Evolutionary conservation across 2,888 invertebrate species (phyloP).

Genomic region (Labia minor): DNA sequence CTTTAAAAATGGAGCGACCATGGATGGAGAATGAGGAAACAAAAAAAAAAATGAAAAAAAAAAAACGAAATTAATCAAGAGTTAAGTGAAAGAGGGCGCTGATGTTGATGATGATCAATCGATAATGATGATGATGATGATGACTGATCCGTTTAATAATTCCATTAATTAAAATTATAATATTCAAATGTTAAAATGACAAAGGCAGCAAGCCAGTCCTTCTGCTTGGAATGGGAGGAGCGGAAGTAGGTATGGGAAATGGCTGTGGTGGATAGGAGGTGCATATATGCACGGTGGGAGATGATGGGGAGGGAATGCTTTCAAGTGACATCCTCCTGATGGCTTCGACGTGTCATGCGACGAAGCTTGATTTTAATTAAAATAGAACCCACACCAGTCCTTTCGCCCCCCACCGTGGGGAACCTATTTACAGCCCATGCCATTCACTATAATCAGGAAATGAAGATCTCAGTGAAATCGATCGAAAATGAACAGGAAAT

Average conservation of each 20-base stretch:
- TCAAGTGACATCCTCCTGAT: constrained; percentile 4
- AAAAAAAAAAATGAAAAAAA: too few species aligned
- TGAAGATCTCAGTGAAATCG: not conserved
- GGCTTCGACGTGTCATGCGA: constrained; percentile 4
- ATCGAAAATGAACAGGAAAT: not conserved
- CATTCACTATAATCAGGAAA: not conserved
- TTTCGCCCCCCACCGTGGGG: not conserved
- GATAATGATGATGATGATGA: too few species aligned
- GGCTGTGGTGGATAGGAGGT: too few species aligned
- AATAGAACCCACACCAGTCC: not conserved
- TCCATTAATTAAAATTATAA: constrained; percentile 13
- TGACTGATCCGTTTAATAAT: not conserved
- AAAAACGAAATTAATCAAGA: not conserved
- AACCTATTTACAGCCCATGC: not conserved
- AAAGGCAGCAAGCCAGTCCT: not conserved
- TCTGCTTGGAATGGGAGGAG: too few species aligned
- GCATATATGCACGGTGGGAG: too few species aligned
- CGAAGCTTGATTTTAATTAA: not conserved
- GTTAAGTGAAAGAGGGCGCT: too few species aligned
- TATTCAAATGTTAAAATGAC: constrained; percentile 13
- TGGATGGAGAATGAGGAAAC: too few species aligned
- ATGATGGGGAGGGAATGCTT: not conserved
- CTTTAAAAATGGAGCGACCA: too few species aligned
- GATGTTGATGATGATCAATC: not conserved
- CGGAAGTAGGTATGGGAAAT: too few species aligned